Base-by-base conservation (phyloP, 2,888 invertebrate genomes). In the Luffia ferchaultella region DNA sequence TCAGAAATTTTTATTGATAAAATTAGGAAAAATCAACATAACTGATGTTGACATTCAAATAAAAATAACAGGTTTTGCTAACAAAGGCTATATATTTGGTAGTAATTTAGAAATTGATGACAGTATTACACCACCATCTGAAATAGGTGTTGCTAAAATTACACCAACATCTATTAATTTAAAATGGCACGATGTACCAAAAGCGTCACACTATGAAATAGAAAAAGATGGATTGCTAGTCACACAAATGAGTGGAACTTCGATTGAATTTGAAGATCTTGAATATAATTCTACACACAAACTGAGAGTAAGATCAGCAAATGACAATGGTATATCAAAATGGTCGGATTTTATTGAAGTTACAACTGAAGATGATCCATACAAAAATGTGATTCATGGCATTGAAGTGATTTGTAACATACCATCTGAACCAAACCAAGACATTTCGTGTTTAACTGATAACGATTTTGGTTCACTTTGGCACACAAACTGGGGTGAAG, bases 181-280 rank as follows among this genome's bases (percentile, higher is more conserved):
- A 30, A 54, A 62, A 19, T 82, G 80, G 82, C 56, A 67, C 0
- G 16, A 52, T 40, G 57, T 60, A 12, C 52, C 62, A 48, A 52
- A 61, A 9, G 68, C 62, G 1, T 51, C 53, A 50, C 73, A 65
- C 55, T 75, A 75, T 52, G 82, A 82, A 65, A 70, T 82, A 30
- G 75, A 78, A 58, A 70, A 68, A 65, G 72, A 80, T 54, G 70
- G 64, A 2, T 53, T 55, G 7, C 55, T 77, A 45, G 76, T 71
- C 55, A 76, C 64, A 18, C 70, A 74, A 52, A 70, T 80, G 20
- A 56, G 47, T 46, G 63, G 56, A 17, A 58, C 55, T 3, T 55
- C 55, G 41, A 71, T 67, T 46, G 66, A 55, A 30, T 77, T 80
- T 54, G 59, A 68, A 3, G 64, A 61, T 50, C 67, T 77, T 19